phyloP scores from a whole-genome alignment of 1,140 invertebrate genomes.

The Drosophila repleta region DNA sequence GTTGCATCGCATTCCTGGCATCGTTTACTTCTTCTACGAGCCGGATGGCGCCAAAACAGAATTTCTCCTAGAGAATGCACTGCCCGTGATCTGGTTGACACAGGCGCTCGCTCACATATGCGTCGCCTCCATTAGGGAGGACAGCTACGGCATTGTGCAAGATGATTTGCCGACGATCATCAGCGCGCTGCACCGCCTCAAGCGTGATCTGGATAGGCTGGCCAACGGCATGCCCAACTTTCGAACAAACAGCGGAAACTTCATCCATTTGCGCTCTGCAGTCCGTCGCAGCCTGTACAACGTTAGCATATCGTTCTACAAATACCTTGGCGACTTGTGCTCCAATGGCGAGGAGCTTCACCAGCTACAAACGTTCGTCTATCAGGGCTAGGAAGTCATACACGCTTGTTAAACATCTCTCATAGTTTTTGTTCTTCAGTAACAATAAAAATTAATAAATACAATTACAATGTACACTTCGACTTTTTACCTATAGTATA shows the following conservation, averaged over 20 bases:
- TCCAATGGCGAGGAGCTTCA: conserved; percentile 85
- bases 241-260: conserved; percentile 86
- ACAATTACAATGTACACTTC: conserved; percentile 70
- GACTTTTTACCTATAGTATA: conserved; percentile 60
- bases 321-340: conserved; percentile 88
- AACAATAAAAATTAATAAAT: conserved; percentile 82
- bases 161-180: conserved; percentile 90
- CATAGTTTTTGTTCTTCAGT: conserved; percentile 62
- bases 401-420: conserved; percentile 52
- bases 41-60: conserved; percentile 88
- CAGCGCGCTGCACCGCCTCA: conserved; percentile 87
- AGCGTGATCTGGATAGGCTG: conserved; percentile 89
- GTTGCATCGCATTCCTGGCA: conserved; percentile 86
- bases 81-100: conserved; percentile 88
- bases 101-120: conserved; percentile 89
- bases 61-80: conserved; percentile 87
- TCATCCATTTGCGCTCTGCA: conserved; percentile 86
- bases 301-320: conserved; percentile 88
- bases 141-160: conserved; percentile 91
- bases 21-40: conserved; percentile 89
- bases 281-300: conserved; percentile 90
- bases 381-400: conserved; percentile 80
- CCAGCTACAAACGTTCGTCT: conserved; percentile 85
- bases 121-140: conserved; percentile 89
- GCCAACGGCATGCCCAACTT: conserved; percentile 86